Conservation (phyloP, 2,113 vertebrate species). For the Zootoca vivipara region DNA sequence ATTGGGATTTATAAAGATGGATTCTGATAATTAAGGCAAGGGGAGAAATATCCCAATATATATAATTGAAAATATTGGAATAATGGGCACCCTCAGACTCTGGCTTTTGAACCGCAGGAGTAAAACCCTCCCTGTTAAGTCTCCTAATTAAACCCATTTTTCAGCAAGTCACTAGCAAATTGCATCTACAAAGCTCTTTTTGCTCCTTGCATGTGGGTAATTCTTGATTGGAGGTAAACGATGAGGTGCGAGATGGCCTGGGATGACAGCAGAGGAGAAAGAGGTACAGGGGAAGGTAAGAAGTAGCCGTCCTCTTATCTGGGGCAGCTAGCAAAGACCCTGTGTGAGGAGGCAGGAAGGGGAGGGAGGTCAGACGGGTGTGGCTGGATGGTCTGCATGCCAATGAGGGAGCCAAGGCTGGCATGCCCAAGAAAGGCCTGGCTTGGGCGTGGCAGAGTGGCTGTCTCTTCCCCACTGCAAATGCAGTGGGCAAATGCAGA, state of each 20-base stretch:
- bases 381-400: too few species aligned
- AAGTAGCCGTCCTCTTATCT: neutral
- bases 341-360: neutral
- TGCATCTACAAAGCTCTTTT: conserved; percentile 65
- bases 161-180: conserved; percentile 75
- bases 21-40: conserved; percentile 74
- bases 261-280: neutral
- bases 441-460: too few species aligned
- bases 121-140: conserved; percentile 76
- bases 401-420: too few species aligned
- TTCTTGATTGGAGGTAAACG: conserved; percentile 46
- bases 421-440: too few species aligned
- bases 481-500: too few species aligned
- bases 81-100: conserved; percentile 65
- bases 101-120: conserved; percentile 73
- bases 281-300: neutral
- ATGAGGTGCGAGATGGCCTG: neutral
- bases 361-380: neutral
- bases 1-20: conserved; percentile 62
- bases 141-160: conserved; percentile 83
- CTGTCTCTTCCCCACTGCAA: too few species aligned
- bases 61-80: conserved; percentile 77
- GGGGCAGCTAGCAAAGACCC: neutral
- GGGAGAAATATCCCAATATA: conserved; percentile 68
- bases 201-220: conserved; percentile 67